Evolutionary conservation across 1,140 invertebrate species (phyloP).

Genomic region (Diploscapter pachys): DNA sequence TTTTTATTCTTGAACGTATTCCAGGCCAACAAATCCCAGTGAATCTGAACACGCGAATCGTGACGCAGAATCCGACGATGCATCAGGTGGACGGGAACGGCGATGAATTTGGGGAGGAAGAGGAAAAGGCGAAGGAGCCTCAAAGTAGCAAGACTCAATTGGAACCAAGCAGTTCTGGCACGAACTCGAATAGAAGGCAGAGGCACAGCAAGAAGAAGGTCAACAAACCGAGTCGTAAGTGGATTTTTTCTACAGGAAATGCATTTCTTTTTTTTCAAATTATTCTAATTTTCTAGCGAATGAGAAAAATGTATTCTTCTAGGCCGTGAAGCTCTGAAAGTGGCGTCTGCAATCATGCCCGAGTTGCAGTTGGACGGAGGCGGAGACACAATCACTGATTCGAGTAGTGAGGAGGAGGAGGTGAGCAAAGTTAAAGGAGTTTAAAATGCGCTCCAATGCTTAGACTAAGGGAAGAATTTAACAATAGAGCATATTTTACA

Average conservation of each 20-base stretch:
- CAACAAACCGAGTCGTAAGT: not conserved
- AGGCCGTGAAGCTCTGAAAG: no score
- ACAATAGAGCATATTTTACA: no score
- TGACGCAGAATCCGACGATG: not conserved
- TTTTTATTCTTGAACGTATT: not conserved
- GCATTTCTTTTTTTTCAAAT: no score
- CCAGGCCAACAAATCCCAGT: not conserved
- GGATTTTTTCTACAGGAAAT: no score
- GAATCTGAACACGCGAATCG: not conserved
- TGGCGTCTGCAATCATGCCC: not conserved
- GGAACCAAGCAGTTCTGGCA: not conserved
- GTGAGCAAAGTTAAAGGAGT: no score
- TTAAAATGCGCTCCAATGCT: no score
- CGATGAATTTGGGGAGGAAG: conserved; percentile 23
- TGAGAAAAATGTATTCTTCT: no score
- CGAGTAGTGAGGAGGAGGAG: conserved; percentile 46
- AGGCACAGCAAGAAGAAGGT: not conserved
- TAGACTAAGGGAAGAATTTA: no score
- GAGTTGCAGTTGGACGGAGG: conserved; percentile 48
- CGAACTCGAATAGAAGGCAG: not conserved
- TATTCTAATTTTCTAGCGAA: no score
- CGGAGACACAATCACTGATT: conserved; percentile 47
- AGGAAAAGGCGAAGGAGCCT: not conserved
- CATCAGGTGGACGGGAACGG: conserved; percentile 46
- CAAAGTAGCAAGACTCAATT: not conserved